Evolutionary conservation across 2,888 invertebrate species (phyloP).

Genomic region (Heliothis peltigera): DNA sequence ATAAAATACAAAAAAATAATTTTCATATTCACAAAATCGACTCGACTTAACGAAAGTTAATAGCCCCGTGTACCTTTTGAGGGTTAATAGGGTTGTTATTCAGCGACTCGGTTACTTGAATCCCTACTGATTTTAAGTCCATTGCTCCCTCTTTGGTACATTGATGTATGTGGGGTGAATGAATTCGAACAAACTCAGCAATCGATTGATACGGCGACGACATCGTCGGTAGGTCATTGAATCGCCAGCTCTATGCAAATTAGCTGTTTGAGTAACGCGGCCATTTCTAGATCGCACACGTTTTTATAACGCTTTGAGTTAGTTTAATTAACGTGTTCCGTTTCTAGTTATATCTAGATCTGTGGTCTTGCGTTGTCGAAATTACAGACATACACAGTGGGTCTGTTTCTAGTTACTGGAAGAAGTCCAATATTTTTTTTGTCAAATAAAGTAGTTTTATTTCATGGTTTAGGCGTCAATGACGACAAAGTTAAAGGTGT

Average conservation of each 20-base stretch:
- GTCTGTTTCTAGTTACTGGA: too few species aligned
- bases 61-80: slow-evolving; percentile 37
- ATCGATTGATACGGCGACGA: slow-evolving; percentile 62
- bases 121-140: slow-evolving; percentile 51
- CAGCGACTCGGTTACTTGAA: slow-evolving; percentile 33
- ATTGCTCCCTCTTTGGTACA: slow-evolving; percentile 48
- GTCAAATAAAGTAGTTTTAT: not conserved
- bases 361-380: not conserved
- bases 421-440: not conserved
- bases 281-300: slow-evolving; percentile 51
- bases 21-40: slow-evolving; percentile 13
- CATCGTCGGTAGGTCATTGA: slow-evolving; percentile 64
- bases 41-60: slow-evolving; percentile 31
- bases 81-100: slow-evolving; percentile 47
- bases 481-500: not conserved
- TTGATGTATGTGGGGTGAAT: slow-evolving; percentile 61
- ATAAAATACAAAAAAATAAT: slow-evolving; percentile 28
- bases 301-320: slow-evolving; percentile 34
- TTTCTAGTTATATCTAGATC: slow-evolving; percentile 26
- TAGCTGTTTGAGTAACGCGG: slow-evolving; percentile 44
- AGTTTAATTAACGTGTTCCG: slow-evolving; percentile 19
- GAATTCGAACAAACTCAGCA: slow-evolving; percentile 64
- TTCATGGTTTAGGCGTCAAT: not conserved
- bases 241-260: slow-evolving; percentile 55
- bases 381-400: not conserved